These are phyloP conservation scores for Hypomecis atomaria DNA, from an alignment of 2,888 invertebrate species.

Conservation along the genomic window DNA sequence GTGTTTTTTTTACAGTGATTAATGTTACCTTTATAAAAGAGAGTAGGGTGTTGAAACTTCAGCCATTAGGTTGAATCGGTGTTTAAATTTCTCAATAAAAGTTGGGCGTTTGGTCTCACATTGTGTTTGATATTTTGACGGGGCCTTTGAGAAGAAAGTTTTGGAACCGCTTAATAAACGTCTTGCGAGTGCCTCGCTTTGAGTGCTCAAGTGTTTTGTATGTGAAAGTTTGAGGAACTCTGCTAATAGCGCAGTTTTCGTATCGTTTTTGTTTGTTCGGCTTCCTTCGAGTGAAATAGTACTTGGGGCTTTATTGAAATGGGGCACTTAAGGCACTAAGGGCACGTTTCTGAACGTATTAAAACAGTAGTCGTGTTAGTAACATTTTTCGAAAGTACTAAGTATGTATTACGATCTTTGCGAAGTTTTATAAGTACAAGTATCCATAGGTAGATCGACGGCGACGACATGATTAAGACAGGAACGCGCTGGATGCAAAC, in stretches of 20 bases:
- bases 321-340: background rate
- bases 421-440: no score
- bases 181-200: conserved; percentile 41
- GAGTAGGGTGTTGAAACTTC: conserved; percentile 56
- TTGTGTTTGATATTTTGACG: conserved; percentile 71
- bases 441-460: no score
- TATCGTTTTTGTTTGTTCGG: conserved; percentile 36
- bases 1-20: conserved; percentile 60
- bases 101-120: conserved; percentile 55
- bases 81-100: conserved; percentile 76
- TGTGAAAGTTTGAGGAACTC: conserved; percentile 38
- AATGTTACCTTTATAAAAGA: conserved; percentile 54
- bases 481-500: no score
- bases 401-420: no score
- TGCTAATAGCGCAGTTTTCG: conserved; percentile 37
- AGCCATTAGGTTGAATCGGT: conserved; percentile 69
- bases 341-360: background rate
- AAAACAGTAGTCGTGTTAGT: background rate
- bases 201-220: conserved; percentile 38
- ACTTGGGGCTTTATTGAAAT: background rate
- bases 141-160: conserved; percentile 54
- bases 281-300: conserved; percentile 25
- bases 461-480: no score
- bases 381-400: no score
- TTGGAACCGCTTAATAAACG: conserved; percentile 58